A percentile compares a stretch with the other conserved stretches of the same genome.
Evolutionary conservation across 2,113 vertebrate genomes (phyloP).

Genomic region (Syngnathoides biaculeatus): DNA sequence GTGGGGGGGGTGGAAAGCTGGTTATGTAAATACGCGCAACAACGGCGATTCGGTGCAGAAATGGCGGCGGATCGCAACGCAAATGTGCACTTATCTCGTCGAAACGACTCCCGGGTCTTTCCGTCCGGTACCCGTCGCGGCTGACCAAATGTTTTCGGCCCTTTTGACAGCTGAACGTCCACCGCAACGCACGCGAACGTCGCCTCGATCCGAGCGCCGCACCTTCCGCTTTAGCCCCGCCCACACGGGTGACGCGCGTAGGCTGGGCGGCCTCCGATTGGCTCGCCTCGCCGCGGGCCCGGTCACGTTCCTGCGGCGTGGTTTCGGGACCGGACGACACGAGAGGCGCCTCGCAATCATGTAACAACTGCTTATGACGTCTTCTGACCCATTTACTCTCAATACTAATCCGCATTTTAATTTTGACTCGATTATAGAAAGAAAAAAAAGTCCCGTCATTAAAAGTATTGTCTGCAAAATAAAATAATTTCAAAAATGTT

Average conservation of each 20-base stretch:
- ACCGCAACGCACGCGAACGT: slow-evolving; percentile 9
- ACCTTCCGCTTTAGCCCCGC: slow-evolving; percentile 36
- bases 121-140: background rate
- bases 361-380: background rate
- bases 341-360: background rate
- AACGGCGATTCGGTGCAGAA: background rate
- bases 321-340: background rate
- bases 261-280: slow-evolving; percentile 36
- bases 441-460: background rate
- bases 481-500: too few species aligned
- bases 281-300: slow-evolving; percentile 2
- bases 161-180: background rate
- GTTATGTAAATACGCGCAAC: slow-evolving; percentile 67
- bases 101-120: background rate
- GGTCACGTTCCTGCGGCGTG: slow-evolving; percentile 76
- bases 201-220: slow-evolving; percentile 20
- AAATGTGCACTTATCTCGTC: slow-evolving; percentile 4
- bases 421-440: background rate
- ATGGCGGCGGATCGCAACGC: background rate
- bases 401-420: background rate
- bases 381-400: background rate
- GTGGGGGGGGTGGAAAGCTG: too few species aligned
- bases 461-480: background rate
- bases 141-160: background rate
- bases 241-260: slow-evolving; percentile 25